Evolutionary conservation across 1,140 invertebrate genomes (phyloP).

Genomic region (Achroia grisella): DNA sequence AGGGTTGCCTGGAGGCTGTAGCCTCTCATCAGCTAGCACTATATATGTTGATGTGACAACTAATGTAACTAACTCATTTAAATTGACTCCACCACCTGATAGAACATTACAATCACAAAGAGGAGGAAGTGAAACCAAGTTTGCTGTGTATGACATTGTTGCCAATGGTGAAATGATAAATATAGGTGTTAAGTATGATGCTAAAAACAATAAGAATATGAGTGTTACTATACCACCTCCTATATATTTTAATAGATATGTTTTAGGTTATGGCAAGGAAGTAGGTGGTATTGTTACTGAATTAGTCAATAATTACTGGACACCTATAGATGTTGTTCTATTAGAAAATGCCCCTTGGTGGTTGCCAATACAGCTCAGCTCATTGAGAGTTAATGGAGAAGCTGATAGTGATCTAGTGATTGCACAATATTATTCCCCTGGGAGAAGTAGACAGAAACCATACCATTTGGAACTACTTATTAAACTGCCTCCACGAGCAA

Average conservation of each 20-base stretch:
- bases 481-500: conserved; percentile 84
- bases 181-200: conserved; percentile 74
- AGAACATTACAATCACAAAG: conserved; percentile 75
- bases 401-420: conserved; percentile 75
- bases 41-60: conserved; percentile 89
- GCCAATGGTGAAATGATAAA: conserved; percentile 77
- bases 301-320: conserved; percentile 85
- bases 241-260: conserved; percentile 86
- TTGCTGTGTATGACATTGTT: conserved; percentile 81
- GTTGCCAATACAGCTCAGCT: conserved; percentile 93
- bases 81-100: conserved; percentile 75
- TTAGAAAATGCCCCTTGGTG: conserved; percentile 95
- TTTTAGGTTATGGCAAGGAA: conserved; percentile 90
- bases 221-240: conserved; percentile 76
- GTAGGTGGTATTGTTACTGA: conserved; percentile 89
- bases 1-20: conserved; percentile 85
- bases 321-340: conserved; percentile 79
- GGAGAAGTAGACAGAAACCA: conserved; percentile 85
- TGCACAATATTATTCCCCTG: conserved; percentile 83
- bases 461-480: conserved; percentile 94
- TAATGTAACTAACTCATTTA: conserved; percentile 75
- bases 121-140: conserved; percentile 78
- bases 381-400: conserved; percentile 81
- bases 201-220: conserved; percentile 50
- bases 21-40: conserved; percentile 83